phyloP scores from a whole-genome alignment of 2,888 invertebrate species.

The Eucera pruinosa region DNA sequence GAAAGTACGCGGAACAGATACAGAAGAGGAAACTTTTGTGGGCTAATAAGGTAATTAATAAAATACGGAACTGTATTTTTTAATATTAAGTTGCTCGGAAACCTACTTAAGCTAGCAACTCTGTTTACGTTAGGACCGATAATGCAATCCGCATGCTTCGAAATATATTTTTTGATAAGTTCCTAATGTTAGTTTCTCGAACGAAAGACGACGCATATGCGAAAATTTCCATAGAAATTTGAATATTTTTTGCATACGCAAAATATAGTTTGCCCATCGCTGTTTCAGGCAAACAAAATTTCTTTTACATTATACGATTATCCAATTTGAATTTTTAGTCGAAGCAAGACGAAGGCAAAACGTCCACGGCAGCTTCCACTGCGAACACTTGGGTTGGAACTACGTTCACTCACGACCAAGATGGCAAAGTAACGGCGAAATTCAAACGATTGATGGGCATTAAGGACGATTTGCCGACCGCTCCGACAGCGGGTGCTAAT shows the following conservation, averaged over 20 bases:
- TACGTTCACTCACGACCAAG: slow-evolving; percentile 95
- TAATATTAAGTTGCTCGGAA: too few species aligned
- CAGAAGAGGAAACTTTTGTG: slow-evolving; percentile 97
- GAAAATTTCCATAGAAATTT: too few species aligned
- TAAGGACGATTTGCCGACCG: slow-evolving; percentile 86
- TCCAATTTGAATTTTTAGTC: slow-evolving; percentile 63
- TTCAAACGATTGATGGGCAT: slow-evolving; percentile 99
- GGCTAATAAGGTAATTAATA: slow-evolving; percentile 89
- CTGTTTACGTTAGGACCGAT: too few species aligned
- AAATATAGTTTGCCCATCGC: too few species aligned
- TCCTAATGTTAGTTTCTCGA: too few species aligned
- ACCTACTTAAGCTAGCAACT: too few species aligned
- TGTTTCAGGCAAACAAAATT: too few species aligned
- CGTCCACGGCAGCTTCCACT: slow-evolving; percentile 78
- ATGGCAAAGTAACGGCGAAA: slow-evolving; percentile 96
- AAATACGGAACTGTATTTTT: too few species aligned
- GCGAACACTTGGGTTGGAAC: slow-evolving; percentile 91
- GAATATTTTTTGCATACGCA: too few species aligned
- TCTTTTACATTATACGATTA: slow-evolving; percentile 3
- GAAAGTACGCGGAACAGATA: slow-evolving; percentile 92
- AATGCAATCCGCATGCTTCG: too few species aligned
- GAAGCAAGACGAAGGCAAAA: slow-evolving; percentile 82
- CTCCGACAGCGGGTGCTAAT: slow-evolving; percentile 81
- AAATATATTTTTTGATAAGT: too few species aligned
- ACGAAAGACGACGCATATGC: too few species aligned